These are phyloP conservation scores for Mycalesis mineus DNA, from an alignment of 2,888 invertebrate genomes.

Conservation along the genomic window DNA sequence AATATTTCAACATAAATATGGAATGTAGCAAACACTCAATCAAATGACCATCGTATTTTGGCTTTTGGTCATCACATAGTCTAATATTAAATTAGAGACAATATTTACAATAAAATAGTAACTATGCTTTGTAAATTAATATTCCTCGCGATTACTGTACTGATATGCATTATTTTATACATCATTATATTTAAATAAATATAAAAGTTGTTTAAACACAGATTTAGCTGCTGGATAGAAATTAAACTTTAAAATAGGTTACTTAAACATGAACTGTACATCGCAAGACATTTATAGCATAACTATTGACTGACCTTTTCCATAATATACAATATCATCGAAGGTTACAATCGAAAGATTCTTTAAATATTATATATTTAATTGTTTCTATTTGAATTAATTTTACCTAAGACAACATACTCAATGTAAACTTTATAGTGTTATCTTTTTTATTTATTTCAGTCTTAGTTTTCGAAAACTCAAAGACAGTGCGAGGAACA, in stretches of 20 bases:
- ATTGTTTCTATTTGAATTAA: constrained; percentile 75
- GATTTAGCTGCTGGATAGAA: constrained; percentile 71
- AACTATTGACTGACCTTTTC: constrained; percentile 57
- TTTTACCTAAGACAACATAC: constrained; percentile 76
- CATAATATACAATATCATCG: constrained; percentile 63
- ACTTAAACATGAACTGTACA: constrained; percentile 70
- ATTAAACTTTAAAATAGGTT: constrained; percentile 66
- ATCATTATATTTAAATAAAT: constrained; percentile 65
- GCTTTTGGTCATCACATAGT: constrained; percentile 62
- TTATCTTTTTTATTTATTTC: constrained; percentile 73
- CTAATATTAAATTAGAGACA: constrained; percentile 73
- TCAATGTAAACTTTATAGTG: constrained; percentile 73
- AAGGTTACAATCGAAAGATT: constrained; percentile 67
- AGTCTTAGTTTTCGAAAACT: constrained; percentile 77
- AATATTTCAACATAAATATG: constrained; percentile 78
- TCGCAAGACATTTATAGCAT: constrained; percentile 65
- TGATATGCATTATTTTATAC: constrained; percentile 71
- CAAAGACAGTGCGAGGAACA: constrained; percentile 66
- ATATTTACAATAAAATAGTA: constrained; percentile 76
- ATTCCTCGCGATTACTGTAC: constrained; percentile 69
- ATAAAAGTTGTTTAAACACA: constrained; percentile 79
- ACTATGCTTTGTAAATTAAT: constrained; percentile 72
- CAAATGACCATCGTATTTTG: constrained; percentile 69
- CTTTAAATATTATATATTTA: constrained; percentile 73
- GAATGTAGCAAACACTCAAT: constrained; percentile 78